Evolutionary conservation across 2,797 vertebrate species (phyloP).

Genomic region (Gymnodraco acuticeps): DNA sequence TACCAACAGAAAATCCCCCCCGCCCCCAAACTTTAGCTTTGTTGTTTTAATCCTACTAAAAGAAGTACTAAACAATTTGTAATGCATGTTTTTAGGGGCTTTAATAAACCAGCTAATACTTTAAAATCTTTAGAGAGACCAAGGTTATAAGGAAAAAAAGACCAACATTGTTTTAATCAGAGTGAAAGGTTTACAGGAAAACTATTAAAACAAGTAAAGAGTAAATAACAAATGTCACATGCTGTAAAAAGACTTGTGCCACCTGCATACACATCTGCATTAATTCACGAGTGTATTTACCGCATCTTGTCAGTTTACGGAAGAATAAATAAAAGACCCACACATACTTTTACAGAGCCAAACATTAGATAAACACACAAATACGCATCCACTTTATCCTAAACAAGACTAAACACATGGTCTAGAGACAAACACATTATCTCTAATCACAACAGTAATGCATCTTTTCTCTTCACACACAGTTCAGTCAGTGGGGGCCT

Average conservation of each 20-base stretch:
- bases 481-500: constrained; percentile 63
- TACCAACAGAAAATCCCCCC: not conserved
- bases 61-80: not conserved
- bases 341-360: constrained; percentile 21
- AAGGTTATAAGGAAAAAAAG: not conserved
- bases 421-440: constrained; percentile 73
- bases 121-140: not conserved
- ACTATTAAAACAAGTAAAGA: not conserved
- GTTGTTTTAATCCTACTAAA: not conserved
- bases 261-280: not conserved
- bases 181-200: not conserved
- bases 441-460: constrained; percentile 71
- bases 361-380: constrained; percentile 13
- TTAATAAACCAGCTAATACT: not conserved
- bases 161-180: not conserved
- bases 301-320: constrained; percentile 16
- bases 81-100: not conserved
- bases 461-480: constrained; percentile 69
- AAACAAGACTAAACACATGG: constrained; percentile 57
- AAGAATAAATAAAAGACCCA: constrained; percentile 22
- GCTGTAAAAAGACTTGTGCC: constrained; percentile 7
- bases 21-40: not conserved
- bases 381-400: constrained; percentile 19
- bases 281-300: constrained; percentile 5
- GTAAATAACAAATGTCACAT: not conserved